These are phyloP conservation scores for Folsomia manolachei DNA, from an alignment of 2,888 invertebrate species.

Conservation along the genomic window DNA sequence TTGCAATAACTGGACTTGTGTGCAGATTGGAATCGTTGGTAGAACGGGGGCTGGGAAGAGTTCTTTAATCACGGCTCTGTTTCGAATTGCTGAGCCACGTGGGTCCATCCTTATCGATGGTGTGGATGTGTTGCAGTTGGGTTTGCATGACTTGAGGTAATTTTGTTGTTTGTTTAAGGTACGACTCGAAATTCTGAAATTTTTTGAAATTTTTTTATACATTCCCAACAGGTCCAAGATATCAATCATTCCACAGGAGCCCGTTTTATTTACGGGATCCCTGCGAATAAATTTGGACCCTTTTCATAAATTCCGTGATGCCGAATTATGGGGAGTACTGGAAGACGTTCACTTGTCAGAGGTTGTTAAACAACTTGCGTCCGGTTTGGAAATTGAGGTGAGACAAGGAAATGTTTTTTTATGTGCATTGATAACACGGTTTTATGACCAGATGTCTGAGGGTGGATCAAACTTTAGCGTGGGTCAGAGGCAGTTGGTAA, in stretches of 20 bases:
- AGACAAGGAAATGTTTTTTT: background rate
- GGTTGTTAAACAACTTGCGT: conserved; percentile 29
- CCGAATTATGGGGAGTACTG: conserved; percentile 38
- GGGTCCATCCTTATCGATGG: conserved; percentile 70
- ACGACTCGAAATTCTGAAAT: background rate
- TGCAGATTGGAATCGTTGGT: conserved; percentile 55
- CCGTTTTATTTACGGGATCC: conserved; percentile 22
- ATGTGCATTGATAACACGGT: background rate
- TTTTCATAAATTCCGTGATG: conserved; percentile 35
- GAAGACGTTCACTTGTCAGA: conserved; percentile 39
- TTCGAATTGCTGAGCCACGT: conserved; percentile 65
- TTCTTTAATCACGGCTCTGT: conserved; percentile 67
- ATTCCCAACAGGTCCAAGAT: too few relatives aligned
- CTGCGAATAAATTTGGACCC: conserved; percentile 41
- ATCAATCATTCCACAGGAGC: conserved; percentile 28
- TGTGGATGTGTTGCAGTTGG: conserved; percentile 54
- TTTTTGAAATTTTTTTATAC: background rate
- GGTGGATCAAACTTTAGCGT: conserved; percentile 55
- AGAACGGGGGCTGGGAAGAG: conserved; percentile 60
- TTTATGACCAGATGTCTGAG: conserved; percentile 50
- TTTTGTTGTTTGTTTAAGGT: conserved; percentile 10
- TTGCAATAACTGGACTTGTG: background rate
- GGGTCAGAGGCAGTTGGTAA: conserved; percentile 57
- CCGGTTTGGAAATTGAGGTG: conserved; percentile 40
- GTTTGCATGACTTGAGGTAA: conserved; percentile 45